Base-by-base conservation (phyloP, 2,797 vertebrate species). In the Sparidentex hasta region DNA sequence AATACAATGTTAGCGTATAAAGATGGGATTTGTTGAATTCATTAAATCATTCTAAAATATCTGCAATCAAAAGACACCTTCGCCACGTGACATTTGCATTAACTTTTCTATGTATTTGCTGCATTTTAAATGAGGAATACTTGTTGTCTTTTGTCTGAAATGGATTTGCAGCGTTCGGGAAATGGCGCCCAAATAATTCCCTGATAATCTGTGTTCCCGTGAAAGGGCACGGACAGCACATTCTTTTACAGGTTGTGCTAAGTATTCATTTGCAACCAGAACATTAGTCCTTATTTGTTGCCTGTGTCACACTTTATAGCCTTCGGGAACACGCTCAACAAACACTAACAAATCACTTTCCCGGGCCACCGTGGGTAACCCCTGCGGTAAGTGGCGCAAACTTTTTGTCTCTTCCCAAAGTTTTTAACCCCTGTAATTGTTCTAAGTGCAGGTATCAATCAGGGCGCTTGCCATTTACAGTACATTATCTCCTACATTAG, bases 401-500 rank as follows among this genome's bases (percentile, higher is more conserved):
- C 91, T 93, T 93, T 94, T 92, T 91, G 88, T 88, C 90, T 92
- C 87, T 89, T 81, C 47, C 74, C 76, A 88, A 94, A 93, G 88
- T 93, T 95, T 95, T 92, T 88, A 88, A 4, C 91, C 88, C 90
- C 85, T 83, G 92, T 95, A 94, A 95, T 94, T 95, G 90, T 91
- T 91, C 84, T 94, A 93, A 94, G 94, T 95, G 93, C 90, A 90
- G 80, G 90, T 93, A 95, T 96, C 94, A 94, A 95, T 95, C 94
- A 94, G 76, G 85, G 84, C 80, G 46, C 55, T 89, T 92, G 94
- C 91, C 93, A 93, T 95, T 95, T 95, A 94, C 90, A 89, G 93
- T 93, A 90, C 93, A 95, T 95, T 95, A 95, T 94, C 92, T 86
- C 91, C 88, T 90, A 89, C 92, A 94, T 94, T 95, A 94, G 92